Conservation (phyloP, 1,140 invertebrate species). For the Drosophila truncata region DNA sequence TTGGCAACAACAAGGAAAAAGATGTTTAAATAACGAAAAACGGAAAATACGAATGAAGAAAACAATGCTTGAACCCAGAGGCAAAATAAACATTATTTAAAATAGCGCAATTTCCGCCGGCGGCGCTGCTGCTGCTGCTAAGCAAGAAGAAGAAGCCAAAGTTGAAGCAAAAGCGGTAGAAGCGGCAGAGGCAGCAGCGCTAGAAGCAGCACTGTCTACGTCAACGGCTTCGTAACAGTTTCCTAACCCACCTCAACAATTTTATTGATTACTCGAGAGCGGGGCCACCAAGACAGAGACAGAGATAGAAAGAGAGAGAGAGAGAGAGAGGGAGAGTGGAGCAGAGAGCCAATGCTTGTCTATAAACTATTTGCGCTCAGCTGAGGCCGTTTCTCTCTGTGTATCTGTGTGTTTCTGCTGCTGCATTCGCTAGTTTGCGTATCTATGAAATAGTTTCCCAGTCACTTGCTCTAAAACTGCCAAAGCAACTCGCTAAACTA, state of each 20-base stretch:
- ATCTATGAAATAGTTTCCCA: conserved; percentile 76
- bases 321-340: conserved; percentile 33
- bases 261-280: conserved; percentile 85
- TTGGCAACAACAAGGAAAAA: conserved; percentile 71
- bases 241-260: conserved; percentile 86
- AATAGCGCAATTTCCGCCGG: conserved; percentile 84
- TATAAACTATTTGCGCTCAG: conserved; percentile 69
- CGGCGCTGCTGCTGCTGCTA: conserved; percentile 30
- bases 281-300: conserved; percentile 39
- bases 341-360: conserved; percentile 26
- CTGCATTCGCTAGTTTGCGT: conserved; percentile 59
- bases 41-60: conserved; percentile 24
- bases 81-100: conserved; percentile 84
- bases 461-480: conserved; percentile 70
- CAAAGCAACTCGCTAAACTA: conserved; percentile 69
- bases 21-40: conserved; percentile 63
- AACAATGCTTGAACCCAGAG: conserved; percentile 26
- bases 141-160: conserved; percentile 35
- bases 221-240: conserved; percentile 83
- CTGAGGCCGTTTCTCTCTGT: conserved; percentile 40
- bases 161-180: conserved; percentile 16
- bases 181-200: conserved; percentile 18
- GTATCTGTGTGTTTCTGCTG: conserved; percentile 12
- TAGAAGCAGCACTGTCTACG: conserved; percentile 34
- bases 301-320: conserved; percentile 19